Percentiles rank a stretch among this genome's conserved stretches.
Conservation (phyloP, 2,797 vertebrate species). For the Serranus cabrilla region DNA sequence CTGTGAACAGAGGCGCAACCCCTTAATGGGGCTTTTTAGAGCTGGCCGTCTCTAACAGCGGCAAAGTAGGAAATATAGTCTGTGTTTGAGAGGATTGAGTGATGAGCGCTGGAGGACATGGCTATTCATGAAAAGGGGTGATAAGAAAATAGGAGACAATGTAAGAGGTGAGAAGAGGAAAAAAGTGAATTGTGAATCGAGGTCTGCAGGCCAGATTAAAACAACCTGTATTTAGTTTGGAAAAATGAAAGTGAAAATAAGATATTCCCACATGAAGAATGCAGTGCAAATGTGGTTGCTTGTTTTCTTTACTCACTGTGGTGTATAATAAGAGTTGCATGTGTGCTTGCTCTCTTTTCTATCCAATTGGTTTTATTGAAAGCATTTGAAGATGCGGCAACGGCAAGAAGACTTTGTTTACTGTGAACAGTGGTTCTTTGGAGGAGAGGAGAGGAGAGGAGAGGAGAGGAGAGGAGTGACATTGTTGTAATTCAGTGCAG, state of each 20-base stretch:
- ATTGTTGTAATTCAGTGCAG: constrained; percentile 72
- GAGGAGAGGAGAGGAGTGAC: constrained; percentile 19
- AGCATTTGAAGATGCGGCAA: not conserved
- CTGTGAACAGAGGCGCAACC: not conserved
- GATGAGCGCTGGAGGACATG: not conserved
- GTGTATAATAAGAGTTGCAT: not conserved
- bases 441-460: not conserved
- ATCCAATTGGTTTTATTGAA: not conserved
- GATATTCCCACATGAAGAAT: not conserved
- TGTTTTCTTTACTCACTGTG: not conserved
- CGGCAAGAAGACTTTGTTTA: not conserved
- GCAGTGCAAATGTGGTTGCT: not conserved
- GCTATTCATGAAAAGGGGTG: not conserved
- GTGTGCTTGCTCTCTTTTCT: not conserved
- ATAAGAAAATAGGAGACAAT: not conserved
- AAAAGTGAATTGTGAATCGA: not conserved
- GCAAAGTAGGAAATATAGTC: constrained; percentile 10
- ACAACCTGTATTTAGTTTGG: not conserved
- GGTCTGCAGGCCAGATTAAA: not conserved
- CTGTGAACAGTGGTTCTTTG: not conserved
- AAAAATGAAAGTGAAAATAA: not conserved
- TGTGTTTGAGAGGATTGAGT: not conserved
- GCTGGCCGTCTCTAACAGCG: not conserved
- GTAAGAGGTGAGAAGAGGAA: not conserved
- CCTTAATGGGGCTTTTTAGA: not conserved